Conservation (phyloP, 2,113 vertebrate genomes). For the Thamnophis sirtalis region DNA sequence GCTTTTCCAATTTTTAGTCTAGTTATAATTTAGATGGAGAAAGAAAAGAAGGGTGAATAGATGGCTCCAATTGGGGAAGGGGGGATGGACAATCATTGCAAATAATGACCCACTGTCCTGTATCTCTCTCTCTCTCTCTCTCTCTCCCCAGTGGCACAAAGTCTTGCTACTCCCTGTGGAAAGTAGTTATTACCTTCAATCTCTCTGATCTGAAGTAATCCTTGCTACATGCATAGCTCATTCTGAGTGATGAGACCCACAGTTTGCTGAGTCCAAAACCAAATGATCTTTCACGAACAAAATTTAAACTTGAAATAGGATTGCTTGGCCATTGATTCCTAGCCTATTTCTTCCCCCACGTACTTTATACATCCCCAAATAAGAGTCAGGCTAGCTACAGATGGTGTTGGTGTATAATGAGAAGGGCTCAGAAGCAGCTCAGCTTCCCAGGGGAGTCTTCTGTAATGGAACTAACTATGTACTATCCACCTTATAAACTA, state of each 20-base stretch:
- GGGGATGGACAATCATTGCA: constrained; percentile 32
- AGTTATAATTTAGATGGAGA: constrained; percentile 9
- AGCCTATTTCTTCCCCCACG: constrained; percentile 80
- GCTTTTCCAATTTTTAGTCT: neutral
- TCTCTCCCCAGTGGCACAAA: constrained; percentile 34
- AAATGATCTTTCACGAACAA: constrained; percentile 97
- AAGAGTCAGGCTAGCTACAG: constrained; percentile 88
- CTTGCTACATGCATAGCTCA: constrained; percentile 85
- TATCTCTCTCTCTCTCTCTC: constrained; percentile 43
- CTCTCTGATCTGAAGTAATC: constrained; percentile 89
- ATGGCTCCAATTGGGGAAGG: constrained; percentile 25
- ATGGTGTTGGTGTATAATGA: constrained; percentile 92
- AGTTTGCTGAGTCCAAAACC: constrained; percentile 95
- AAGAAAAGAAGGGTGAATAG: constrained; percentile 23
- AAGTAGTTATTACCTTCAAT: constrained; percentile 85
- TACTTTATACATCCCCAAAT: constrained; percentile 93
- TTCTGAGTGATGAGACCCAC: constrained; percentile 91
- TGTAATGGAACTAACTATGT: constrained; percentile 86
- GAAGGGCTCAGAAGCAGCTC: constrained; percentile 75
- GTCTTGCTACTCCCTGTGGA: constrained; percentile 72
- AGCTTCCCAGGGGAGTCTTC: constrained; percentile 81
- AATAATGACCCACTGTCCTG: constrained; percentile 51
- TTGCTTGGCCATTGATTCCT: constrained; percentile 86
- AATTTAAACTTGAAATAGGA: constrained; percentile 99
- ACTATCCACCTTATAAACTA: constrained; percentile 79